Percentiles rank a stretch among this genome's conserved stretches.
phyloP scores from a whole-genome alignment of 2,113 vertebrate species.

The Enhydra lutris region DNA sequence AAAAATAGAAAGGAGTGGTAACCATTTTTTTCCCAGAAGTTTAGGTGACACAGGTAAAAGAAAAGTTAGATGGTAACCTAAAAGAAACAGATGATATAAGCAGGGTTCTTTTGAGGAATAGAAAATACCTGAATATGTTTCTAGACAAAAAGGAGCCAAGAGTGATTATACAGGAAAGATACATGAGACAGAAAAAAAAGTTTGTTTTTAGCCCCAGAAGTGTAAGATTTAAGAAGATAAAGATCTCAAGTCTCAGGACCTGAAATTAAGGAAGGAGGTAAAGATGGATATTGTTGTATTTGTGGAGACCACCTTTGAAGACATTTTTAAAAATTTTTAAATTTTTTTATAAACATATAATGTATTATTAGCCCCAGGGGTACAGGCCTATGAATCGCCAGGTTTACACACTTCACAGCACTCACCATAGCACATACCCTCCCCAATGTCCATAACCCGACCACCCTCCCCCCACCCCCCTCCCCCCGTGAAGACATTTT shows the following conservation, averaged over 20 bases:
- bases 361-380: too few relatives aligned
- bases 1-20: neutral
- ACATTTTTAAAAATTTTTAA: neutral
- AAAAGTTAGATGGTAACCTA: neutral
- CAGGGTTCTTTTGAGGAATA: neutral
- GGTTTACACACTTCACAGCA: too few relatives aligned
- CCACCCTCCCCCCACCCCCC: too few relatives aligned
- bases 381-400: too few relatives aligned
- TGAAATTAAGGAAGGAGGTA: neutral
- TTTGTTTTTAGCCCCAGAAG: neutral
- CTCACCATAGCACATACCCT: too few relatives aligned
- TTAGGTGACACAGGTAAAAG: neutral
- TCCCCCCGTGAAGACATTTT: neutral
- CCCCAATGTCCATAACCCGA: too few relatives aligned
- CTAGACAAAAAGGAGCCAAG: neutral
- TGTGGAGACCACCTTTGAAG: neutral
- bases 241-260: neutral
- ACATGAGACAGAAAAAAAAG: neutral
- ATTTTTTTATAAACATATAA: too few relatives aligned
- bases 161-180: neutral
- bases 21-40: neutral
- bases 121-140: neutral
- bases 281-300: neutral
- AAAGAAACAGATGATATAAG: neutral
- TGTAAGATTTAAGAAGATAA: neutral